phyloP scores from a whole-genome alignment of 2,113 vertebrate species.

The Poeciliopsis prolifica region DNA sequence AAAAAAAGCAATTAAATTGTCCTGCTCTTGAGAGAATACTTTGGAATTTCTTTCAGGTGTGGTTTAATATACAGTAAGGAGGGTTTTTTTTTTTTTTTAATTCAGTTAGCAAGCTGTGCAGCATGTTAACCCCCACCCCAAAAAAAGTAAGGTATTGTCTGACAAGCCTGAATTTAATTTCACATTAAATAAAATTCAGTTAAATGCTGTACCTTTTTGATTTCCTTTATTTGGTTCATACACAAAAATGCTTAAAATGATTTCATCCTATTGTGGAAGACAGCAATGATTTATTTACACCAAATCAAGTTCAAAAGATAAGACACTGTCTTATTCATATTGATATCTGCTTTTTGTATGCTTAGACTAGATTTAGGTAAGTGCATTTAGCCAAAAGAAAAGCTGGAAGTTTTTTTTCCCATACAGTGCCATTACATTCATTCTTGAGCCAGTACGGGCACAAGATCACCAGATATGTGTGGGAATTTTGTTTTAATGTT shows the following conservation, averaged over 20 bases:
- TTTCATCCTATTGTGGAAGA: not conserved
- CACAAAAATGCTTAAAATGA: not conserved
- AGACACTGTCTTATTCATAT: not conserved
- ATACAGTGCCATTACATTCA: not conserved
- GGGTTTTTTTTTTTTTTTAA: not conserved
- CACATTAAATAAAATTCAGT: too few relatives aligned
- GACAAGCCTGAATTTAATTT: too few relatives aligned
- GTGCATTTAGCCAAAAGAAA: not conserved
- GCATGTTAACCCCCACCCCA: not conserved
- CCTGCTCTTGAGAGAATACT: constrained; percentile 3
- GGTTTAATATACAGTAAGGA: not conserved
- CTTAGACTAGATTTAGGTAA: not conserved
- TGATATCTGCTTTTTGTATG: not conserved
- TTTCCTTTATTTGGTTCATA: not conserved
- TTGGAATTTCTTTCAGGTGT: not conserved
- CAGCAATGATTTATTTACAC: not conserved
- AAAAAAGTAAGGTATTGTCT: not conserved
- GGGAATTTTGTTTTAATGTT: not conserved
- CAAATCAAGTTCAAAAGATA: not conserved
- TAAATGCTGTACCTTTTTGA: not conserved
- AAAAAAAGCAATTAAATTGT: constrained; percentile 39
- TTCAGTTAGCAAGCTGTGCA: not conserved
- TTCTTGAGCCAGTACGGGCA: not conserved
- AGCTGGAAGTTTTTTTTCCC: not conserved
- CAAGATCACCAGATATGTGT: not conserved